These are phyloP conservation scores for Hippocampus kuda DNA, from an alignment of 2,797 vertebrate genomes.

Conservation along the genomic window DNA sequence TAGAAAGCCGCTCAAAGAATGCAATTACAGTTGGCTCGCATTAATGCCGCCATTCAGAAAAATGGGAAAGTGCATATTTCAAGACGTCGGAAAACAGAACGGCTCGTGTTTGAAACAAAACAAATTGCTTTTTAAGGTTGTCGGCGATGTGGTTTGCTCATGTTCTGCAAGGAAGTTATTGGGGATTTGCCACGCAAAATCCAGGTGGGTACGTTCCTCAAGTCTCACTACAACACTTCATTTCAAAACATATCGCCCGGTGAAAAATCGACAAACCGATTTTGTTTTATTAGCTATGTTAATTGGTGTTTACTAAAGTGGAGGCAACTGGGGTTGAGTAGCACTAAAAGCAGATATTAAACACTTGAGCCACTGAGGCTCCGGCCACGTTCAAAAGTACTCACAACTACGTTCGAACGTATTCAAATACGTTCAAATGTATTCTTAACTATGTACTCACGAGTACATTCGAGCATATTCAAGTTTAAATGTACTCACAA, in stretches of 20 bases:
- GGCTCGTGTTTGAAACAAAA: background rate
- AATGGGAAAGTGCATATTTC: background rate
- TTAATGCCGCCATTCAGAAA: background rate
- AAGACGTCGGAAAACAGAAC: background rate
- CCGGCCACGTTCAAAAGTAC: too few species aligned
- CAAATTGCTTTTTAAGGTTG: background rate
- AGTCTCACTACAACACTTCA: too few species aligned
- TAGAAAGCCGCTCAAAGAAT: background rate
- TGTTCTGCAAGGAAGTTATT: background rate
- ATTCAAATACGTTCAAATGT: too few species aligned
- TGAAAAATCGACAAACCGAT: background rate
- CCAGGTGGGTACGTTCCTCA: too few species aligned
- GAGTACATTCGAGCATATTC: too few species aligned
- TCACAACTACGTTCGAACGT: too few species aligned
- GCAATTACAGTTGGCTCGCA: background rate
- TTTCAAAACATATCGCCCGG: too few species aligned
- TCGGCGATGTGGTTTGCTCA: background rate
- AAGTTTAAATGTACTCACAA: too few species aligned
- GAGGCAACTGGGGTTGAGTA: background rate
- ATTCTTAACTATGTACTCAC: too few species aligned
- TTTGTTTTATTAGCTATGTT: background rate
- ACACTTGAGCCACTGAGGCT: background rate
- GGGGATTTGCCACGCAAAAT: too few species aligned
- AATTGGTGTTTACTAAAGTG: background rate
- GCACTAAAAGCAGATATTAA: background rate